Evolutionary conservation across 2,113 vertebrate species (phyloP).

Genomic region (Ophiodon elongatus): DNA sequence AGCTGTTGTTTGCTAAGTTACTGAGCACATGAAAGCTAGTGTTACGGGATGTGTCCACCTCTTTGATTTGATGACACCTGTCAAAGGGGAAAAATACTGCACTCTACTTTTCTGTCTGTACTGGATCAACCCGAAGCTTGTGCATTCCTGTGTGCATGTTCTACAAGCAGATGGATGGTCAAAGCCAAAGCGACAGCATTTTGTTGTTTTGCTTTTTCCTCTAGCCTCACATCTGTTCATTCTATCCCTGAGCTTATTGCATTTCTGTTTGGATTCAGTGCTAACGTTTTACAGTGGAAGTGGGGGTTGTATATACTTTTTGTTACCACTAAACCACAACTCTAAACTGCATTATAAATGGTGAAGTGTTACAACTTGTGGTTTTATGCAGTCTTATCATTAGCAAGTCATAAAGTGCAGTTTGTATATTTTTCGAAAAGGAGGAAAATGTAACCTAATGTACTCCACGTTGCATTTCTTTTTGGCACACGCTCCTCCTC

Average conservation of each 20-base stretch:
- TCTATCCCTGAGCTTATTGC: constrained; percentile 38
- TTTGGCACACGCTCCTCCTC: constrained; percentile 7
- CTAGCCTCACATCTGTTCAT: constrained; percentile 51
- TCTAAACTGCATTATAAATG: constrained; percentile 16
- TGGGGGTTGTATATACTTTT: constrained; percentile 8
- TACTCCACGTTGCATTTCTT: background rate
- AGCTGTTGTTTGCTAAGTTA: background rate
- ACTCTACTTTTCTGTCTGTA: background rate
- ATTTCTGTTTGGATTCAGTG: constrained; percentile 19
- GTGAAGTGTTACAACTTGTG: constrained; percentile 13
- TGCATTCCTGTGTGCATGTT: constrained; percentile 5
- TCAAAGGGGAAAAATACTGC: background rate
- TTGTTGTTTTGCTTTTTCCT: constrained; percentile 36
- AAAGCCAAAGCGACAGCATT: constrained; percentile 30
- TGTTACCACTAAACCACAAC: constrained; percentile 7
- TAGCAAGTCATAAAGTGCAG: constrained; percentile 2
- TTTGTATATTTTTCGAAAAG: constrained; percentile 1
- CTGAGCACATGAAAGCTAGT: background rate
- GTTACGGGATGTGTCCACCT: background rate
- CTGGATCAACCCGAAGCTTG: background rate
- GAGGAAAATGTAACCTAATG: background rate
- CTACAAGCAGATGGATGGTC: constrained; percentile 30
- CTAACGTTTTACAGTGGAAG: constrained; percentile 1
- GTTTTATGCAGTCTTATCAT: constrained; percentile 10
- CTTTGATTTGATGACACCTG: background rate